Evolutionary conservation across 2,888 invertebrate genomes (phyloP).

Genomic region (Meiosimyza platycephala): DNA sequence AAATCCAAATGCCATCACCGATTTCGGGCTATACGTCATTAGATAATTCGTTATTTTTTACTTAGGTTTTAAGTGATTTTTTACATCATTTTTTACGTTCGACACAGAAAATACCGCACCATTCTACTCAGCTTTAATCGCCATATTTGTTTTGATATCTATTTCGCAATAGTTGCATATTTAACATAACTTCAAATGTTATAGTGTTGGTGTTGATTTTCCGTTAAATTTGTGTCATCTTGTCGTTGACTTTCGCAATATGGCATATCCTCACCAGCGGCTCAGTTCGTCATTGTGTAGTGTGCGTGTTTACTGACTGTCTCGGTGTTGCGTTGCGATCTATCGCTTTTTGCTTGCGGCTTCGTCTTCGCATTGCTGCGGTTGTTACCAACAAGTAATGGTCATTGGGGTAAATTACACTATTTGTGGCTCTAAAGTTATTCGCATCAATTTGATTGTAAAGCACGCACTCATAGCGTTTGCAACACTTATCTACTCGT

Average conservation of each 20-base stretch:
- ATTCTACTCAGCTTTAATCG: background rate
- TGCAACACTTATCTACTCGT: background rate
- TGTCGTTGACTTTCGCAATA: constrained; percentile 7
- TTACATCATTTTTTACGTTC: too few species aligned
- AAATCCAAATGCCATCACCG: too few species aligned
- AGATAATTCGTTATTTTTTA: too few species aligned
- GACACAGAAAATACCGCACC: background rate
- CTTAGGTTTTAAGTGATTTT: too few species aligned
- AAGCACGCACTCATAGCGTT: background rate
- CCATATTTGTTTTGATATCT: background rate
- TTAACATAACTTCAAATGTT: background rate
- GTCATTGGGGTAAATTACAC: constrained; percentile 22
- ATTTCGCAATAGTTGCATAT: constrained; percentile 13
- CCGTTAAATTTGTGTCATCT: background rate
- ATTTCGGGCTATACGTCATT: too few species aligned
- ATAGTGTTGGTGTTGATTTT: background rate
- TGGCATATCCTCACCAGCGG: constrained; percentile 5
- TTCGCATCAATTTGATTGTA: background rate
- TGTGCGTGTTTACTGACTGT: background rate
- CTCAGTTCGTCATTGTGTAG: background rate
- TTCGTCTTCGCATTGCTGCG: too few species aligned
- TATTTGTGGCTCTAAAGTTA: too few species aligned
- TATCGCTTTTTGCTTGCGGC: background rate
- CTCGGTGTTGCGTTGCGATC: background rate
- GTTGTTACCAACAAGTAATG: background rate